Evolutionary conservation across 2,888 invertebrate genomes (phyloP).

Genomic region (Himalopsyche tibetana): DNA sequence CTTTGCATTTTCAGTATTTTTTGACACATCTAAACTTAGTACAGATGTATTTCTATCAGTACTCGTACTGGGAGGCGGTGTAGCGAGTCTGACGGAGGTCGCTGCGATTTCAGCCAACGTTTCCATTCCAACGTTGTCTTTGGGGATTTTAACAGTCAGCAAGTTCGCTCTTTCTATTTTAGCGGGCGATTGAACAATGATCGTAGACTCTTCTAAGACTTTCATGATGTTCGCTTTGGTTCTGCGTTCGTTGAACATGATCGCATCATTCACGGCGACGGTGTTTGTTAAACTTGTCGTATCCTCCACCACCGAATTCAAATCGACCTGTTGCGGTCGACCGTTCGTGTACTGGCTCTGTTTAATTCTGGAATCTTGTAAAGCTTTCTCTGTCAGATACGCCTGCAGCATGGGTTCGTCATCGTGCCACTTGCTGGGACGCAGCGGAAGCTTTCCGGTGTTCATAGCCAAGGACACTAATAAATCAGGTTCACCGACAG

Average conservation of each 20-base stretch:
- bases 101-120: slow-evolving; percentile 66
- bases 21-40: slow-evolving; percentile 52
- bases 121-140: slow-evolving; percentile 64
- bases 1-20: slow-evolving; percentile 75
- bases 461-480: slow-evolving; percentile 81
- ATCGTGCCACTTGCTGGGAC: slow-evolving; percentile 76
- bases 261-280: slow-evolving; percentile 25
- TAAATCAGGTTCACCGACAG: slow-evolving; percentile 80
- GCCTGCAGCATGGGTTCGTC: slow-evolving; percentile 84
- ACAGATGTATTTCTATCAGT: slow-evolving; percentile 53
- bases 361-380: slow-evolving; percentile 84
- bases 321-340: slow-evolving; percentile 55
- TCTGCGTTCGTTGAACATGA: slow-evolving; percentile 9
- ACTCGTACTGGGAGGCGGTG: slow-evolving; percentile 66
- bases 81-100: slow-evolving; percentile 64
- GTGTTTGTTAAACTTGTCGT: slow-evolving; percentile 45
- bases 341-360: slow-evolving; percentile 78
- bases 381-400: slow-evolving; percentile 84
- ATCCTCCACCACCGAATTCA: slow-evolving; percentile 44
- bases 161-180: slow-evolving; percentile 37
- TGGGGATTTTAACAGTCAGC: slow-evolving; percentile 48
- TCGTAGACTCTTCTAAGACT: slow-evolving; percentile 24
- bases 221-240: slow-evolving; percentile 38
- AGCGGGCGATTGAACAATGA: slow-evolving; percentile 6
- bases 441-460: slow-evolving; percentile 79